Evolutionary conservation across 2,797 vertebrate species (phyloP).

Genomic region (Mus spretus): DNA sequence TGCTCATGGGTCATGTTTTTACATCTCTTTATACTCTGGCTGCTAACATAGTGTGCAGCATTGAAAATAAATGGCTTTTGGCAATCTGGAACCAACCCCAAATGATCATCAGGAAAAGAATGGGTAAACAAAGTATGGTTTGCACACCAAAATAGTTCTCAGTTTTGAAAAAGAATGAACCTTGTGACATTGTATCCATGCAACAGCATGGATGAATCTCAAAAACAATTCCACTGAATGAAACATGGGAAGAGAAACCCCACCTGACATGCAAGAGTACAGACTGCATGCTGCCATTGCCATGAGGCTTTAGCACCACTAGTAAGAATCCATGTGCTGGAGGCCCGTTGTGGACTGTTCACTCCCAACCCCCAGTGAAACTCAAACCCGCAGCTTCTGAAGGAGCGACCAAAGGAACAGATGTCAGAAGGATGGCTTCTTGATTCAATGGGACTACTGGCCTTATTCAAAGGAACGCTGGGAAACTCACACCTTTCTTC

Average conservation of each 20-base stretch:
- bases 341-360: neutral
- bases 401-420: neutral
- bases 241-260: neutral
- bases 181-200: neutral
- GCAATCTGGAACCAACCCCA: constrained; percentile 46
- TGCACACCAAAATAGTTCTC: neutral
- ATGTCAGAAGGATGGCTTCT: neutral
- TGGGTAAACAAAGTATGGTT: neutral
- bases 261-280: neutral
- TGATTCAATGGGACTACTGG: neutral
- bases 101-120: constrained; percentile 18
- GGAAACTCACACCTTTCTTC: too few relatives aligned
- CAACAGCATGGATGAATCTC: neutral
- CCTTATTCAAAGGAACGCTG: neutral
- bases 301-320: neutral
- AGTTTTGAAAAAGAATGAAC: neutral
- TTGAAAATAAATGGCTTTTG: constrained; percentile 42
- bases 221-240: neutral
- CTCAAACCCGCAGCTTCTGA: neutral
- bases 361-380: neutral
- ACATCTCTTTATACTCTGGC: constrained; percentile 5
- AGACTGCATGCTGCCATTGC: accelerated
- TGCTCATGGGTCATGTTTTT: neutral
- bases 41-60: neutral
- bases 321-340: neutral